Base-by-base conservation (phyloP, 2,797 vertebrate species). In the Amniataba percoides region DNA sequence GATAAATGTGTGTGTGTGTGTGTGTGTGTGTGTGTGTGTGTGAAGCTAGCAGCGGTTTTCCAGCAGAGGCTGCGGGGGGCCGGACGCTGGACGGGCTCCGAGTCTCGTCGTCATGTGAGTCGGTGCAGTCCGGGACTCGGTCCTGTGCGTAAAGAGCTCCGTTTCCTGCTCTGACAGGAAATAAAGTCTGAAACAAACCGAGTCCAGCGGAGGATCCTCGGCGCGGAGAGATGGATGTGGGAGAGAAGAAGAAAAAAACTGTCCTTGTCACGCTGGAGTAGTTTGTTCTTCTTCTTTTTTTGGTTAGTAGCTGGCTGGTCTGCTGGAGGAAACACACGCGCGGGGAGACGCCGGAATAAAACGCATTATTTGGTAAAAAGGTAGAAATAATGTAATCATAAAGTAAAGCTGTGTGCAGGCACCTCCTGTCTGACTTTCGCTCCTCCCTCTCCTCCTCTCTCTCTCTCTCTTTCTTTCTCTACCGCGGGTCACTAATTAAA, bases 401-500 rank as follows among this genome's bases (percentile, higher is more conserved):
- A 93, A 89, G 89, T 92, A 88, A 88, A 85, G 88, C 87, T 91
- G 8, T 36, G 75, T 80, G 82, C 89, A 87, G 88, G 88, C 83
- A 88, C 88, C 90, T 86, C 88, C 86, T 55, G 84, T 84, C 86
- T 75, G 88, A 89, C 86, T 83, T 73, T 87, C 89, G 91, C 92
- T 93, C 93, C 90, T 91, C 90, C 91, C 89, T 90, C 88, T 88
- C 87, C 90, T 82, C 71, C 85, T 67, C 73, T 75, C 56, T 67
- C 78, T 49, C 77, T 46, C 70, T 74, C 80, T 70, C 77, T 78
- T 83, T 88, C 85, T 82, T 62, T 87, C 88, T 88, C 84, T 90
- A 90, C 86, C 92, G 79, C 84, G 72, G 88, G 87, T 88, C 89
- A 86, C 89, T 88, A 92, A 95, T 95, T 94, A 94, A 91, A 93